Evolutionary conservation across 2,888 invertebrate genomes (phyloP).

Genomic region (Nysson spinosus): DNA sequence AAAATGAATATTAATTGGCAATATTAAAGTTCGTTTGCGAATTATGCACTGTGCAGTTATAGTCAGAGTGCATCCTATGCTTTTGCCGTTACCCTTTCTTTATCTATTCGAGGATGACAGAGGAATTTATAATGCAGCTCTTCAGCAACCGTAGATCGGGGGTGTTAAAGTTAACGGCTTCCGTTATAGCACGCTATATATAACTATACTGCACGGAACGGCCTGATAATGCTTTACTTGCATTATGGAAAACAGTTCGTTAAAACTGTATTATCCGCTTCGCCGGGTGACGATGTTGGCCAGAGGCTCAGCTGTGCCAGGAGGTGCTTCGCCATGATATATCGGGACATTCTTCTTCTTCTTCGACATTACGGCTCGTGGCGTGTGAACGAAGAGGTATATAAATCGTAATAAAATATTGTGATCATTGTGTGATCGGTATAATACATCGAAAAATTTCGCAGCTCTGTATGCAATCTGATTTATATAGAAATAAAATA

Average conservation of each 20-base stretch:
- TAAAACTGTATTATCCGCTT: conserved; percentile 66
- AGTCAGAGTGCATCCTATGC: too few species aligned
- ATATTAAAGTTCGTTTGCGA: too few species aligned
- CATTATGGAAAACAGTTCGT: conserved; percentile 70
- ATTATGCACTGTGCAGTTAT: too few species aligned
- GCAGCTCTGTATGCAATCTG: too few species aligned
- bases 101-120: conserved; percentile 9
- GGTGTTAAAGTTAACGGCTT: conserved; percentile 64
- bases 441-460: too few species aligned
- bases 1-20: too few species aligned
- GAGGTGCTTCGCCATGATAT: conserved; percentile 15
- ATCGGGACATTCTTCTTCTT: conserved; percentile 3
- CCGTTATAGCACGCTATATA: conserved; percentile 47
- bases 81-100: conserved; percentile 5
- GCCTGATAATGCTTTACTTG: conserved; percentile 69
- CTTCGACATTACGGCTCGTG: background rate
- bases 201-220: conserved; percentile 56
- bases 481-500: too few species aligned
- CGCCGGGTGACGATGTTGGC: conserved; percentile 36
- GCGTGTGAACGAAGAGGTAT: too few species aligned
- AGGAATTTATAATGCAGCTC: conserved; percentile 59
- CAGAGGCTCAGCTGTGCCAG: conserved; percentile 48
- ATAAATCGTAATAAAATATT: too few species aligned
- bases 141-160: conserved; percentile 46
- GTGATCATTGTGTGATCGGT: too few species aligned